Percentiles rank a stretch among this genome's conserved stretches.
These are phyloP conservation scores for Tylochromis polylepis DNA, from an alignment of 2,113 vertebrate genomes.

Conservation along the genomic window DNA sequence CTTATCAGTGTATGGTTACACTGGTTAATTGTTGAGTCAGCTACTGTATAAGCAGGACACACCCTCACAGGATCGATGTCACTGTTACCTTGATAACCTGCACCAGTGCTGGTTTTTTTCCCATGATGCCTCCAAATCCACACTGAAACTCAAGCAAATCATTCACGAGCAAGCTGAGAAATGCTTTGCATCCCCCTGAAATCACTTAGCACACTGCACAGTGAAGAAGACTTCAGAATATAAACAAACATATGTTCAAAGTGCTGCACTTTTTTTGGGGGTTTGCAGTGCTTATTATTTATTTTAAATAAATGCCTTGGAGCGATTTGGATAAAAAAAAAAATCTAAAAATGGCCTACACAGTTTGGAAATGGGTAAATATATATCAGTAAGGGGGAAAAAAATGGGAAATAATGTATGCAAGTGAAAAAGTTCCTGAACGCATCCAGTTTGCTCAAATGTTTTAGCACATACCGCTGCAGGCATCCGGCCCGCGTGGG, in stretches of 20 bases:
- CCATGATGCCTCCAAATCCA: too few species aligned
- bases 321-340: neutral
- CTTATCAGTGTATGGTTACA: neutral
- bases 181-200: neutral
- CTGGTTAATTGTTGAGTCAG: neutral
- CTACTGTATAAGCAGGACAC: neutral
- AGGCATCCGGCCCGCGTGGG: neutral
- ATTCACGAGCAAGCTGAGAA: neutral
- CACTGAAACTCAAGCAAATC: neutral
- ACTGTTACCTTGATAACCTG: neutral
- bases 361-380: neutral
- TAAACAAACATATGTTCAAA: neutral
- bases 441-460: neutral
- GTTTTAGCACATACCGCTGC: neutral
- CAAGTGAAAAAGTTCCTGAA: neutral
- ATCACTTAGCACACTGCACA: neutral
- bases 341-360: neutral
- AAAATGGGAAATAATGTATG: neutral
- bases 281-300: neutral
- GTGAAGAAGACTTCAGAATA: neutral
- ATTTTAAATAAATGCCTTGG: fast-evolving
- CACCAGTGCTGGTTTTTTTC: neutral
- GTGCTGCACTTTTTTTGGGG: neutral
- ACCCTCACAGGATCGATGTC: neutral
- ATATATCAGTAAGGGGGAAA: neutral